Evolutionary conservation across 2,113 vertebrate species (phyloP), one percentile per base, ranked within the genome.

Genomic region (Oreochromis spilurus): DNA sequence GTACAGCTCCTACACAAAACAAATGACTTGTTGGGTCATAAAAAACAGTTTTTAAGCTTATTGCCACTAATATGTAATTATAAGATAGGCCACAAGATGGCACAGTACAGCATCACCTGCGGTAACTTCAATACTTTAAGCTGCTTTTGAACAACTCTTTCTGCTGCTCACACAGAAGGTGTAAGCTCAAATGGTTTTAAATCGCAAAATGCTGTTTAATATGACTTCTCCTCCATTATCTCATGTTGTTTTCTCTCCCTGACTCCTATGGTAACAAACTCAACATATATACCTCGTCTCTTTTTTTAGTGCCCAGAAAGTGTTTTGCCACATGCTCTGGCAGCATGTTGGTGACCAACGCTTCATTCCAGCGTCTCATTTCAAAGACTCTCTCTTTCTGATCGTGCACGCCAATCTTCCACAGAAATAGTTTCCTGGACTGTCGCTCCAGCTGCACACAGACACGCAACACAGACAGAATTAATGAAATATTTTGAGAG

Each of bases 321-420:
- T 99, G 98, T 5, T 98, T 96, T 7, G 98, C 98, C n/a, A 99
- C 98, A 0, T 99, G 98, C 54, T 99, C 98, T 0, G 98, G 98
- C 88, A 99, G 90, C 98, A 99, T 99, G 94, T 99, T 99, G 89
- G 97, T 97, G 90, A 99, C 98, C 17, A 99, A 93, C 0, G 98
- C 98, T 90, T 99, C 98, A 0, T 99, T 99, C 96, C 98, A 98
- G 36, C 98, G 97, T 26, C 98, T 96, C 97, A 99, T 99, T 94
- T 99, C 98, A 0, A 97, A 98, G 34, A 99, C 98, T 3, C 95
- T 95, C 91, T 99, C 98, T 93, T 99, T 99, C 96, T 99, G 98
- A 72, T 98, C 96, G 0, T 98, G 97, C 13, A 99, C 97, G 2
- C 98, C 97, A 0, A 98, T 96, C 93, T 99, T 99, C 98, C 98